Evolutionary conservation across 2,888 invertebrate genomes (phyloP).

Genomic region (Xylota segnis): DNA sequence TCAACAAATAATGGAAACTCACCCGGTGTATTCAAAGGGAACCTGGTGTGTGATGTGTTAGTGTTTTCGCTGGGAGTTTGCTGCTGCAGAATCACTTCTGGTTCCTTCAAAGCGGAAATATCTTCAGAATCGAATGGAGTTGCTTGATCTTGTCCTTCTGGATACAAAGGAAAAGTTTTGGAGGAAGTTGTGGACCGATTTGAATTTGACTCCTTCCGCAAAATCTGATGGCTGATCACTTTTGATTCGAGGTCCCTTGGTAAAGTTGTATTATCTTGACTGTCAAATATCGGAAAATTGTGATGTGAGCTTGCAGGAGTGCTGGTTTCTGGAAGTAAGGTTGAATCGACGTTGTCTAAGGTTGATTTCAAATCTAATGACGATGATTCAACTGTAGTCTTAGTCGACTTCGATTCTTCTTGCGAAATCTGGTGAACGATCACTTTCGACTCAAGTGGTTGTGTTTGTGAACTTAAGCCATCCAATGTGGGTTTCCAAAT

Average conservation of each 20-base stretch:
- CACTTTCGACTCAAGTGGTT: background rate
- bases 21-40: background rate
- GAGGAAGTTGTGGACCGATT: background rate
- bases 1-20: background rate
- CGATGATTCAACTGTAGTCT: too few species aligned
- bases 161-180: background rate
- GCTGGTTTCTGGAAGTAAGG: too few species aligned
- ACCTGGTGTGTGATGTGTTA: background rate
- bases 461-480: background rate
- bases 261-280: too few species aligned
- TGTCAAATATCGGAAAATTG: too few species aligned
- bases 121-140: too few species aligned
- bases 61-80: background rate
- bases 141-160: background rate
- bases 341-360: too few species aligned
- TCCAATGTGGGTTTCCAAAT: background rate
- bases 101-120: too few species aligned
- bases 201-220: conserved; percentile 46
- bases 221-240: conserved; percentile 77
- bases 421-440: background rate
- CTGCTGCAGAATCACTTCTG: too few species aligned
- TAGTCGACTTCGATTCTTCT: background rate
- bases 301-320: too few species aligned
- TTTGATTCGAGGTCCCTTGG: conserved; percentile 44
- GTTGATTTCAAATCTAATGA: too few species aligned